Evolutionary conservation across 2,888 invertebrate genomes (phyloP).

Genomic region (Drosophila niveifrons): DNA sequence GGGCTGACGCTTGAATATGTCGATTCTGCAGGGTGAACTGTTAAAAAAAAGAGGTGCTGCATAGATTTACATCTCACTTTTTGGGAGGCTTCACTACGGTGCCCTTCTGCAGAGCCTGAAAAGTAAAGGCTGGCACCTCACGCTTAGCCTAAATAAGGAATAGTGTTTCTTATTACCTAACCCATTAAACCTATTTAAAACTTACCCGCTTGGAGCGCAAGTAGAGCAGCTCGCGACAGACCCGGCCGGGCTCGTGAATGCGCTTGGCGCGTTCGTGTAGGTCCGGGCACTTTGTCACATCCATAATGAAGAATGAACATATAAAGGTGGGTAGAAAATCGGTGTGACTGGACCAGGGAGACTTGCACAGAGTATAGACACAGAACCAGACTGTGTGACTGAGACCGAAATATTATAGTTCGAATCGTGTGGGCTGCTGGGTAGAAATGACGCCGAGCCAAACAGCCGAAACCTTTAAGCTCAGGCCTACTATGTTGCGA

Average conservation of each 20-base stretch:
- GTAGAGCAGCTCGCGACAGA: conserved; percentile 72
- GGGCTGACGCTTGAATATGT: conserved; percentile 77
- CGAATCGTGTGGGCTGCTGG: conserved; percentile 58
- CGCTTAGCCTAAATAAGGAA: conserved; percentile 62
- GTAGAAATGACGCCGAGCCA: conserved; percentile 49
- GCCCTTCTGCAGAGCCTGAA: conserved; percentile 83
- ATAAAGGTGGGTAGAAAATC: conserved; percentile 17
- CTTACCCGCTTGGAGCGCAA: conserved; percentile 64
- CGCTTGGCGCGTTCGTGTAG: conserved; percentile 62
- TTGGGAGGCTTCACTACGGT: conserved; percentile 82
- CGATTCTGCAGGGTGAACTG: conserved; percentile 63
- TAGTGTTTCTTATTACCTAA: too few relatives aligned
- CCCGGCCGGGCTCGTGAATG: conserved; percentile 57
- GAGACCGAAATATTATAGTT: conserved; percentile 56
- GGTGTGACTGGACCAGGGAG: conserved; percentile 7
- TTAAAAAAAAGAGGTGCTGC: too few relatives aligned
- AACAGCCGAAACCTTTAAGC: not conserved
- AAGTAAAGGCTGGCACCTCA: conserved; percentile 83
- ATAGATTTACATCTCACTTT: conserved; percentile 70
- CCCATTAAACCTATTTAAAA: not conserved
- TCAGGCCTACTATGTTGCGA: conserved; percentile 32
- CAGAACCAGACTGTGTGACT: conserved; percentile 32
- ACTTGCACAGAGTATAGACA: conserved; percentile 30
- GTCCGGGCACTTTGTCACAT: conserved; percentile 49
- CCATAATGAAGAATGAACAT: conserved; percentile 20